Conservation (phyloP, 2,113 vertebrate species). For the Engraulis encrasicolus region DNA sequence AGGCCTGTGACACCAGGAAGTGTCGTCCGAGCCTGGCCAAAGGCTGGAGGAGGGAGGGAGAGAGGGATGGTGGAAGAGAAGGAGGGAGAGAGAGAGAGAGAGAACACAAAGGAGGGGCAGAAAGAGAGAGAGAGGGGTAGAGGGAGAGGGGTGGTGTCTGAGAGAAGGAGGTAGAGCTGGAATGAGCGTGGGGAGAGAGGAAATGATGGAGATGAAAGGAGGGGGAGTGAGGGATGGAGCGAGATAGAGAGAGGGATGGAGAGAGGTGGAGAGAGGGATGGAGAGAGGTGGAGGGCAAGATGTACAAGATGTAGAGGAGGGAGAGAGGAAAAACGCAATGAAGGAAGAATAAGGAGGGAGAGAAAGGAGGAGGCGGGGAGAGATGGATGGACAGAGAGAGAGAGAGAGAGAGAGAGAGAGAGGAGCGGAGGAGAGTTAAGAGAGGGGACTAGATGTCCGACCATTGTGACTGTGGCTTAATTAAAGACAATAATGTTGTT, state of each 20-base stretch:
- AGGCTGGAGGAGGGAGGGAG: neutral
- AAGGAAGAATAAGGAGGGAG: conserved; percentile 15
- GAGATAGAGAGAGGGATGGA: neutral
- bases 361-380: neutral
- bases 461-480: conserved; percentile 56
- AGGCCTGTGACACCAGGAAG: conserved; percentile 60
- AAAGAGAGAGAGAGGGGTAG: neutral
- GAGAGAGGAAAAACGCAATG: neutral
- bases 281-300: too few relatives aligned
- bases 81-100: neutral
- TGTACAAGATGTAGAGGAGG: too few relatives aligned
- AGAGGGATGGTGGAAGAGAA: too few relatives aligned
- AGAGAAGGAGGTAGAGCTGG: too few relatives aligned
- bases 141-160: too few relatives aligned
- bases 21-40: conserved; percentile 41
- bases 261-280: neutral
- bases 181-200: too few relatives aligned
- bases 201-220: neutral
- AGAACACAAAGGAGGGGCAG: neutral
- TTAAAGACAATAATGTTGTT: conserved; percentile 62
- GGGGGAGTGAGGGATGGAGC: neutral
- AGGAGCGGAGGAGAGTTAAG: neutral
- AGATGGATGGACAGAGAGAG: neutral
- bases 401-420: neutral
- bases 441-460: conserved; percentile 48